A percentile compares a stretch with the other conserved stretches of the same genome.
Conservation (phyloP, 1,140 invertebrate genomes). For the Charaxes varanes region DNA sequence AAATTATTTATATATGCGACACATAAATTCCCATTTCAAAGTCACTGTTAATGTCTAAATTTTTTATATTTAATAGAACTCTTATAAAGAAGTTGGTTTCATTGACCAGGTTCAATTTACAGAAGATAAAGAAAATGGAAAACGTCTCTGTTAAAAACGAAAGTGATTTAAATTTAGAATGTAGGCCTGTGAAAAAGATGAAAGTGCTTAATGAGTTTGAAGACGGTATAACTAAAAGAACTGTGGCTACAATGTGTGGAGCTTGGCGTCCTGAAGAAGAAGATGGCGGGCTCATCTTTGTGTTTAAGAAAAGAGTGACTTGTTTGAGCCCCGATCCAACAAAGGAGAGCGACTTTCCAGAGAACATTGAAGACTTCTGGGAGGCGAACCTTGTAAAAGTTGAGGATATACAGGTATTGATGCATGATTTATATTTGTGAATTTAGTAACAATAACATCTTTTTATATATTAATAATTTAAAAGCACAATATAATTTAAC, state of each 20-base stretch:
- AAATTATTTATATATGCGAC: too few species aligned
- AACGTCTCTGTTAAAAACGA: constrained; percentile 27
- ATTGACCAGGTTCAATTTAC: constrained; percentile 2
- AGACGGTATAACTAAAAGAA: constrained; percentile 30
- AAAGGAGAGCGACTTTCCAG: constrained; percentile 52
- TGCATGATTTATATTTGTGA: too few species aligned
- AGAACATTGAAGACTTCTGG: constrained; percentile 70
- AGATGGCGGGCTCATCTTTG: constrained; percentile 63
- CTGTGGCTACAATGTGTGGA: constrained; percentile 70
- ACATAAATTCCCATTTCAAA: constrained; percentile 3
- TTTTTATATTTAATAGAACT: constrained; percentile 6
- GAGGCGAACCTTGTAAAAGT: constrained; percentile 32
- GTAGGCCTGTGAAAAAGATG: constrained; percentile 45
- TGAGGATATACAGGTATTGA: constrained; percentile 56
- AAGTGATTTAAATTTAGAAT: constrained; percentile 31
- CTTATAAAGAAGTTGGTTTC: constrained; percentile 6
- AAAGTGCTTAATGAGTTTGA: constrained; percentile 28
- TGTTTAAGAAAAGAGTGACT: constrained; percentile 45
- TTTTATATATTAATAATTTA: constrained; percentile 4
- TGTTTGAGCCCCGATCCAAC: constrained; percentile 61
- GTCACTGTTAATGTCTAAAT: constrained; percentile 1
- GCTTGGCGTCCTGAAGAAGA: constrained; percentile 66
- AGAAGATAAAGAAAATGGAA: constrained; percentile 32
- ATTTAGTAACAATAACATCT: too few species aligned
- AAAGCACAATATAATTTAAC: too few species aligned